A percentile compares a stretch with the other conserved stretches of the same genome.
Evolutionary conservation across 2,888 invertebrate species (phyloP).

Genomic region (Cancer borealis): DNA sequence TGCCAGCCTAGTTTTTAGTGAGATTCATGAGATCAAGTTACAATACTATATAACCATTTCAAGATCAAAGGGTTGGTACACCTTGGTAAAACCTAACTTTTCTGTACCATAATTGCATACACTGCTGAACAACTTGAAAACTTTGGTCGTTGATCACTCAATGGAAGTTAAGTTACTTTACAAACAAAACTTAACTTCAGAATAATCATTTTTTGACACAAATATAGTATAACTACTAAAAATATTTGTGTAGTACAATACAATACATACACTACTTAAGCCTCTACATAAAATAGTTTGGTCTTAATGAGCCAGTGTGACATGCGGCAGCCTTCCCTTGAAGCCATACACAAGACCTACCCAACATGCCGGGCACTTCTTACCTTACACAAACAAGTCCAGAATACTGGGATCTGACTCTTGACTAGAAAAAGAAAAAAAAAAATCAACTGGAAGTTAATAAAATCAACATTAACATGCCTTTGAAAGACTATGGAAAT

Average conservation of each 20-base stretch:
- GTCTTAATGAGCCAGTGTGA: constrained; percentile 15
- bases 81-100: neutral
- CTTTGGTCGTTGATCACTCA: no score
- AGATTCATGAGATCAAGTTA: neutral
- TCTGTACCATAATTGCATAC: neutral
- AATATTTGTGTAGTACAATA: neutral
- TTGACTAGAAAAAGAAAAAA: constrained; percentile 67
- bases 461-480: constrained; percentile 31
- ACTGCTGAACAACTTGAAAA: neutral
- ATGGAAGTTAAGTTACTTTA: neutral
- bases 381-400: constrained; percentile 73
- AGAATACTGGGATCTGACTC: constrained; percentile 68
- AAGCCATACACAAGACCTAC: constrained; percentile 65
- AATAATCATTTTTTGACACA: neutral
- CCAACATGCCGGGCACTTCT: constrained; percentile 60
- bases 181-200: constrained; percentile 2
- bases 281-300: constrained; percentile 48
- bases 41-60: neutral
- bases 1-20: neutral
- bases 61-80: neutral
- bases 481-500: constrained; percentile 5
- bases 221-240: constrained; percentile 27
- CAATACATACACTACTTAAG: constrained; percentile 56
- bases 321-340: constrained; percentile 45
- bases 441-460: constrained; percentile 59